A percentile compares a stretch with the other conserved stretches of the same genome.
phyloP scores from a whole-genome alignment of 2,797 vertebrate species.

The Sylvia borin region DNA sequence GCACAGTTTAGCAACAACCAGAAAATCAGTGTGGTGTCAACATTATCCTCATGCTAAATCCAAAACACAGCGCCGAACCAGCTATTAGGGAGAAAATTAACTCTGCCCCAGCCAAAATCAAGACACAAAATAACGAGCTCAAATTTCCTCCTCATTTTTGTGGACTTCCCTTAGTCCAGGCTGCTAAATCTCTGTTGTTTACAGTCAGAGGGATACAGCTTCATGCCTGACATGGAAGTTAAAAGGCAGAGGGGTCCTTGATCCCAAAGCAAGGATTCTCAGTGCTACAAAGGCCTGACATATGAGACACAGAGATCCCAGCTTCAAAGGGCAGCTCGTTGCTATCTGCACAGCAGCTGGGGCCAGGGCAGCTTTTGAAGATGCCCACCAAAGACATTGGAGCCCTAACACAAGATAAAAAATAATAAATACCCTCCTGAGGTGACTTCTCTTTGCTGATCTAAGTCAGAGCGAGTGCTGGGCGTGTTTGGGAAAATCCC shows the following conservation, averaged over 20 bases:
- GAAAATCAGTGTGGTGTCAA: not conserved
- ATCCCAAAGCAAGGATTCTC: not conserved
- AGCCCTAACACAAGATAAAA: not conserved
- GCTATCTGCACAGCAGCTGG: not conserved
- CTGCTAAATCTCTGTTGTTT: not conserved
- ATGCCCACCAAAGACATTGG: not conserved
- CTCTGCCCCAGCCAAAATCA: not conserved
- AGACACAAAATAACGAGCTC: not conserved
- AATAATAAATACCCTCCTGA: not conserved
- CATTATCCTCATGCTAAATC: not conserved
- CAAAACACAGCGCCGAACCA: not conserved
- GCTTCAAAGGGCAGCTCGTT: conserved; percentile 6
- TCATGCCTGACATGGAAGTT: not conserved
- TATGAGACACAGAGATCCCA: not conserved
- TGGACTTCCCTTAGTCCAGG: not conserved
- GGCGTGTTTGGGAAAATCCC: not conserved
- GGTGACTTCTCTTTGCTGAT: not conserved
- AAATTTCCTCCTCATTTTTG: not conserved
- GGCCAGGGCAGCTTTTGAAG: not conserved
- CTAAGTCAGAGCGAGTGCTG: not conserved
- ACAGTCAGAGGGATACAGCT: not conserved
- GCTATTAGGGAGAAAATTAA: not conserved
- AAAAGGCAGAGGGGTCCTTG: not conserved
- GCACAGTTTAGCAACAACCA: not conserved
- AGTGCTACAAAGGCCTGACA: not conserved